Evolutionary conservation across 2,888 invertebrate genomes (phyloP).

Genomic region (Thalpophila matura): DNA sequence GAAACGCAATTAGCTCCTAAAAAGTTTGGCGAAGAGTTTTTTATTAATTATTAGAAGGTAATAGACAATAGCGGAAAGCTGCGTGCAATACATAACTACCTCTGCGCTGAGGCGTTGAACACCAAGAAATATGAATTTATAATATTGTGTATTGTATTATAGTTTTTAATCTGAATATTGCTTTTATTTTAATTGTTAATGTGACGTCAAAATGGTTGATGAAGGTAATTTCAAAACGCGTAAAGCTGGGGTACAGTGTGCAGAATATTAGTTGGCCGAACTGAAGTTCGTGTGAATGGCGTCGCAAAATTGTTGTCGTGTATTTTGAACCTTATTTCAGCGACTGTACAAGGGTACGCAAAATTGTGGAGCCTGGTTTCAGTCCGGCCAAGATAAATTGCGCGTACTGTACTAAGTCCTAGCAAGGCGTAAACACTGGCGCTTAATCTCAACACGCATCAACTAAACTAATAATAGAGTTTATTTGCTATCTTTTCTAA

Average conservation of each 20-base stretch:
- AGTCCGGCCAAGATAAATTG: too few species aligned
- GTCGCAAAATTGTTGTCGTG: too few species aligned
- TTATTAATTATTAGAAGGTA: slow-evolving; percentile 36
- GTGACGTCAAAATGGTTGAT: not conserved
- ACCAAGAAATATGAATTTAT: slow-evolving; percentile 67
- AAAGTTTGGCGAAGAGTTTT: slow-evolving; percentile 21
- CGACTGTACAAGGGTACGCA: too few species aligned
- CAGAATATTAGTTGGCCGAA: too few species aligned
- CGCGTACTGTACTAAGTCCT: too few species aligned
- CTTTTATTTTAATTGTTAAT: slow-evolving; percentile 23
- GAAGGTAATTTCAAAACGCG: not conserved
- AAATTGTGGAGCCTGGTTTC: too few species aligned
- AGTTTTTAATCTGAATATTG: slow-evolving; percentile 39
- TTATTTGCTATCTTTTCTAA: too few species aligned
- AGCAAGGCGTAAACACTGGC: too few species aligned
- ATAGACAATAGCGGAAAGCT: slow-evolving; percentile 50
- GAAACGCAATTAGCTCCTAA: slow-evolving; percentile 30
- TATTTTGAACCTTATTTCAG: too few species aligned
- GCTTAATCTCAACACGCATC: too few species aligned
- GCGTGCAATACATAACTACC: slow-evolving; percentile 62
- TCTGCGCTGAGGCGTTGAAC: slow-evolving; percentile 65
- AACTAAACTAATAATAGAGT: too few species aligned
- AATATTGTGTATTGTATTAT: slow-evolving; percentile 49
- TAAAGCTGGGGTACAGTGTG: not conserved
- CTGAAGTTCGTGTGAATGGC: not conserved